Evolutionary conservation across 1,140 invertebrate species (phyloP).

Genomic region (Dendroctonus ponderosae): DNA sequence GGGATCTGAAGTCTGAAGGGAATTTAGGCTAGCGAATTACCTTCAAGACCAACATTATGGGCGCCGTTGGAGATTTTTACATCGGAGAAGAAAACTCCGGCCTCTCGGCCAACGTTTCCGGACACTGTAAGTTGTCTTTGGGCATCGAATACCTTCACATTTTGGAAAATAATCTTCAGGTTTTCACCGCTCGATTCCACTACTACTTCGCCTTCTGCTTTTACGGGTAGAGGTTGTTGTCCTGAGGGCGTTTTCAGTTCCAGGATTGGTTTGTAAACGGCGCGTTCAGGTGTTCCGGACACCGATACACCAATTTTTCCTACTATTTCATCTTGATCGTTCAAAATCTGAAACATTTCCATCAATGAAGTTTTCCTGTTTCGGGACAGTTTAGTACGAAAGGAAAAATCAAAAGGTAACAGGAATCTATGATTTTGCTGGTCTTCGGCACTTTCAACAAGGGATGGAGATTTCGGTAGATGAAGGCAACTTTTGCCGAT

Average conservation of each 20-base stretch:
- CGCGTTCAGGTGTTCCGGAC: slow-evolving; percentile 53
- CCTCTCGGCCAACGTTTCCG: slow-evolving; percentile 54
- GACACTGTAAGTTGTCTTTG: slow-evolving; percentile 53
- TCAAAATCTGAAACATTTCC: slow-evolving; percentile 6
- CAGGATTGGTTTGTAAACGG: slow-evolving; percentile 66
- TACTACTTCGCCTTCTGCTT: slow-evolving; percentile 58
- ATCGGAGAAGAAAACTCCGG: slow-evolving; percentile 51
- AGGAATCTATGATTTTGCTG: too few species aligned
- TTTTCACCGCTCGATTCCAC: slow-evolving; percentile 56
- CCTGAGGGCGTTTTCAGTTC: slow-evolving; percentile 64
- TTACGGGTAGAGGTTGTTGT: slow-evolving; percentile 53
- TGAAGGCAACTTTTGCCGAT: too few species aligned
- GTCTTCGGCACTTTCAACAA: too few species aligned
- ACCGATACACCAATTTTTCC: slow-evolving; percentile 62
- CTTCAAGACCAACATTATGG: slow-evolving; percentile 53
- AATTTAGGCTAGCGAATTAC: slow-evolving; percentile 37
- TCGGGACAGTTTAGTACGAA: too few species aligned
- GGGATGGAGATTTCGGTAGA: too few species aligned
- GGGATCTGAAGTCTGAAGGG: neutral
- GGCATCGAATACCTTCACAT: slow-evolving; percentile 47
- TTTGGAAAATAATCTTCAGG: slow-evolving; percentile 54
- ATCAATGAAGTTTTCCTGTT: too few species aligned
- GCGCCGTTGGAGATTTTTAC: slow-evolving; percentile 56
- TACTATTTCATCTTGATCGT: slow-evolving; percentile 61
- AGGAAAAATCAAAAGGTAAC: too few species aligned